Base-by-base conservation (phyloP, 2,888 invertebrate species). In the Frankliniella intonsa region DNA sequence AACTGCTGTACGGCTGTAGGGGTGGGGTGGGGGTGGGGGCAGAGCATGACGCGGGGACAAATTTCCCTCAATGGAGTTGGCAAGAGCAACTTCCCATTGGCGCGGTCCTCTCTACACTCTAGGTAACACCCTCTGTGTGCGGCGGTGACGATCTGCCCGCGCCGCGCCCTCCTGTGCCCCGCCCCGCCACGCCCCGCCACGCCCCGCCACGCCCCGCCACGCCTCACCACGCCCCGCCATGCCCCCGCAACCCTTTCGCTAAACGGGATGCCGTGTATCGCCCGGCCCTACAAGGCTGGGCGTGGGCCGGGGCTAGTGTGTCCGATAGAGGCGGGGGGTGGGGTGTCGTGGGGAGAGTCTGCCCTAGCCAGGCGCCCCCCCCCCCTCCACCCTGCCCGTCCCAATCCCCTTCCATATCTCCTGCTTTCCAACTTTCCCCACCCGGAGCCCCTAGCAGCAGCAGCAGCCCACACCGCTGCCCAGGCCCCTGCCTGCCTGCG, bases 1-100 rank as follows among this genome's bases (percentile, higher is more conserved):
- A 17, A 62, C 62, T n/a, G 69, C 69, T 22, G 2, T n/a, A 22
- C 65, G 65, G n/a, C n/a, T n/a, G n/a, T n/a, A 55, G 55, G 55
- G 55, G 55, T 9, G 65, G 9, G 9, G 65, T 10, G 65, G 65
- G 55, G 9, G 55, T 3, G 7, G 38, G 8, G 62, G 62, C 14
- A 14, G 62, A 62, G 62, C 19, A 38, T 38, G 38, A 38, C 55
- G 14, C n/a, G 65, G n/a, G 69, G 22, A 22, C 69, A 22, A 69
- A 69, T 69, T 22, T 69, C 69, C 69, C 22, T 69, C 9, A 22
- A 22, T 69, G 69, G 69, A 69, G 69, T 69, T 69, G 69, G 69
- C 69, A n/a, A 69, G 69, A 69, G n/a, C 9, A 69, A 69, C 69
- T 69, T 69, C 22, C 69, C 69, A 65, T n/a, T 65, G 65, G 65